Base-by-base conservation (phyloP, 2,113 vertebrate genomes). In the Callionymus lyra region DNA sequence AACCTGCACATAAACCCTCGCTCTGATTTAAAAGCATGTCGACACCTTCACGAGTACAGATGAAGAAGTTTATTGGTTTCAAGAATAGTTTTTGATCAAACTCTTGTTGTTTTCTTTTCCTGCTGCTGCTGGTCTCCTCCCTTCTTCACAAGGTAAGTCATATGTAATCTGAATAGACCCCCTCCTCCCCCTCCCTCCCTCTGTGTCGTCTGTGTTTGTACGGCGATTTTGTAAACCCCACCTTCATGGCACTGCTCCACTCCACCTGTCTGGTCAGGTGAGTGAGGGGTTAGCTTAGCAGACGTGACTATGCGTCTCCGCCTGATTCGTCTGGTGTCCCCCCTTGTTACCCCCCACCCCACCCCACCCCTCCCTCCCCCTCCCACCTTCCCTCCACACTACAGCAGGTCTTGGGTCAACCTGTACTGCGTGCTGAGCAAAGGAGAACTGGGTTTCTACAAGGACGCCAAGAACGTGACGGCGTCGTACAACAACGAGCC, bases 361-460 rank as follows among this genome's bases (percentile, higher is more conserved):
- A 15, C n/a, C 6, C 34, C 33, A 32, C 32, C 36, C 6, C 18
- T 12, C 16, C 9, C 50, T 34, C 41, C 38, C 34, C 16, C 31
- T 6, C 10, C 36, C 4, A 38, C n/a, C 31, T 39, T 11, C 21
- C 47, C 53, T 10, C 63, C 69, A 37, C 65, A 70, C 56, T 58
- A 63, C 75, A 84, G 80, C 79, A 95, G 93, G 80, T 95, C 93
- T 1, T 97, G 93, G 93, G 87, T 95, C 59, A 97, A 88, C 80
- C 84, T 97, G 34, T 97, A 94, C 83, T 97, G 93, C 11, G 85
- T 95, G 49, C 84, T 97, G 65, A 88, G 79, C 79, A 94, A 93
- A 52, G 93, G 93, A 0, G 92, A 92, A 68, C 68, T 97, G 47
- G 90, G 91, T 46, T 94, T 97, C 87, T 95, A 92, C 83, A 97